Evolutionary conservation across 30 jellyfish, hydroid and myxozoan genomes (phyloP).

Genomic region (Aurelia sp.): DNA sequence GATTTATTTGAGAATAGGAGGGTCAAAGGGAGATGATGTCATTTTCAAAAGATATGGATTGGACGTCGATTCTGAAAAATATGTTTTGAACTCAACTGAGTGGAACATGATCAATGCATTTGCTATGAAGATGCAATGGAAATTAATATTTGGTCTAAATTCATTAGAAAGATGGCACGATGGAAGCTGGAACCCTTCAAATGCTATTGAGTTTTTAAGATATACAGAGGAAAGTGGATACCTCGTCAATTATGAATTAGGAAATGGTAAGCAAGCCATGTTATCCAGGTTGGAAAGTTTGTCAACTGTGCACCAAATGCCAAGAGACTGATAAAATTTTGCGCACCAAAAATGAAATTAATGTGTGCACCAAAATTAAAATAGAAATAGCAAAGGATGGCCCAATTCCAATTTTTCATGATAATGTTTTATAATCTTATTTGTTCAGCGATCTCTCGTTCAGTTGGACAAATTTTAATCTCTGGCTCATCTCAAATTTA

Average conservation of each 20-base stretch:
- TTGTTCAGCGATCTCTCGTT: too few relatives aligned
- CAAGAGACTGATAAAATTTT: too few relatives aligned
- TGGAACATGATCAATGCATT: slow-evolving; percentile 67
- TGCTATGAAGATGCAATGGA: slow-evolving; percentile 74
- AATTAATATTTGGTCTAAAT: slow-evolving; percentile 78
- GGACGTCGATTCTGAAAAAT: slow-evolving; percentile 42
- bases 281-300: neutral
- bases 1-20: slow-evolving; percentile 81
- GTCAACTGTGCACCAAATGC: too few relatives aligned
- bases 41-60: slow-evolving; percentile 46
- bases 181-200: slow-evolving; percentile 91
- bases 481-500: too few relatives aligned
- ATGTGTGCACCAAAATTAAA: too few relatives aligned
- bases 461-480: too few relatives aligned
- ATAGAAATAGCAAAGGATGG: too few relatives aligned
- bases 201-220: slow-evolving; percentile 70
- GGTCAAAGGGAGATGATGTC: slow-evolving; percentile 70
- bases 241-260: slow-evolving; percentile 79
- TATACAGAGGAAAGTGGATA: slow-evolving; percentile 68
- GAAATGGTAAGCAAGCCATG: slow-evolving; percentile 63
- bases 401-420: too few relatives aligned
- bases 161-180: slow-evolving; percentile 60
- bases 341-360: too few relatives aligned
- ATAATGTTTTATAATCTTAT: too few relatives aligned
- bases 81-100: slow-evolving; percentile 62